These are phyloP conservation scores for Rachycentron canadum DNA, from an alignment of 2,797 vertebrate genomes.

Conservation along the genomic window DNA sequence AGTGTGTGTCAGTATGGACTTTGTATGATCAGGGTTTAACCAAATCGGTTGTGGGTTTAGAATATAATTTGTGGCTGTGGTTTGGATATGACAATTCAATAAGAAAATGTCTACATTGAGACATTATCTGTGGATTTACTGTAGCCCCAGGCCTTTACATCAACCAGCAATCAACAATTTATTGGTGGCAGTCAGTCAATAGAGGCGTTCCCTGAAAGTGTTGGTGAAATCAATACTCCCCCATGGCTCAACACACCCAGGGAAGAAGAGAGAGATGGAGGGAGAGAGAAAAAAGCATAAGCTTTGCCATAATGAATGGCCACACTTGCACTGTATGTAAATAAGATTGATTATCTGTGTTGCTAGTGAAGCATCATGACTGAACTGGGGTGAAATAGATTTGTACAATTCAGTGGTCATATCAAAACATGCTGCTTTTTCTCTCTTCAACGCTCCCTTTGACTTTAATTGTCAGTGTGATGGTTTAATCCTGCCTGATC, in stretches of 20 bases:
- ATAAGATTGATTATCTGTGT: slow-evolving; percentile 42
- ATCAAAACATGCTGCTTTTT: slow-evolving; percentile 35
- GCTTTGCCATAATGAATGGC: slow-evolving; percentile 26
- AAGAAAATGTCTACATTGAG: slow-evolving; percentile 30
- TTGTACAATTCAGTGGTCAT: slow-evolving; percentile 13
- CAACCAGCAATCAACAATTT: slow-evolving; percentile 71
- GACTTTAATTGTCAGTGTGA: slow-evolving; percentile 36
- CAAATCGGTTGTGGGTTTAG: slow-evolving; percentile 30
- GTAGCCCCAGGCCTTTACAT: slow-evolving; percentile 62
- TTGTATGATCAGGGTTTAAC: slow-evolving; percentile 27
- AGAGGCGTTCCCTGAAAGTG: slow-evolving; percentile 66
- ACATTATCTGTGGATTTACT: slow-evolving; percentile 55
- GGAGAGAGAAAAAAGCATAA: slow-evolving; percentile 9
- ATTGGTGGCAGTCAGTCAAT: slow-evolving; percentile 72
- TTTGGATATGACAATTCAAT: slow-evolving; percentile 30
- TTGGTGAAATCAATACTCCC: slow-evolving; percentile 70
- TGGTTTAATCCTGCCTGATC: slow-evolving; percentile 50
- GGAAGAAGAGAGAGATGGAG: slow-evolving; percentile 14
- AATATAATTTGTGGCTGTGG: slow-evolving; percentile 2
- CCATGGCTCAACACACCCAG: slow-evolving; percentile 36
- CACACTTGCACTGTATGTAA: slow-evolving; percentile 46
- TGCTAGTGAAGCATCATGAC: slow-evolving; percentile 28
- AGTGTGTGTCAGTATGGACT: slow-evolving; percentile 12
- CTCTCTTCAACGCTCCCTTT: slow-evolving; percentile 19
- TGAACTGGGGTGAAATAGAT: slow-evolving; percentile 45